phyloP scores from a whole-genome alignment of 2,797 vertebrate genomes.

The Lepus townsendii region DNA sequence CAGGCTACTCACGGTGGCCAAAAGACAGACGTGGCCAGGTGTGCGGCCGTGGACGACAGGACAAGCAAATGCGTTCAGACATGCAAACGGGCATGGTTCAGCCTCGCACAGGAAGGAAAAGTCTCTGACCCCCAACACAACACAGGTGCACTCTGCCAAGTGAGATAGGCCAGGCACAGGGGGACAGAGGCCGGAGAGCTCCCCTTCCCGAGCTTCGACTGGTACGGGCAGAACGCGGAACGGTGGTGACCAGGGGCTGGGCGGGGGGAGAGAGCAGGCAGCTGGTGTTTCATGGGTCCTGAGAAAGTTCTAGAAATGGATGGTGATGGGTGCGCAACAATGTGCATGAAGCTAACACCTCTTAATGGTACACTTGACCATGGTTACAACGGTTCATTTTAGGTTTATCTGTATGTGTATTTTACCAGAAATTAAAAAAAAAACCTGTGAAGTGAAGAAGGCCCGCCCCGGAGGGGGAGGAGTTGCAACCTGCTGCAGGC shows the following conservation, averaged over 20 bases:
- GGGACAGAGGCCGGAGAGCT: neutral
- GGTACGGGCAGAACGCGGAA: neutral
- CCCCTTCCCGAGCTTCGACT: neutral
- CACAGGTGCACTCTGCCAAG: too few relatives aligned
- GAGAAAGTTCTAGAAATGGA: neutral
- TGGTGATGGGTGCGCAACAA: neutral
- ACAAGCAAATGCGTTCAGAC: fast-evolving
- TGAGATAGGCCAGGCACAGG: neutral
- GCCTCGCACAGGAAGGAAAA: neutral
- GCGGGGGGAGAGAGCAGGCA: too few relatives aligned
- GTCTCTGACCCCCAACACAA: neutral
- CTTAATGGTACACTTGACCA: neutral
- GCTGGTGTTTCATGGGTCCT: too few relatives aligned
- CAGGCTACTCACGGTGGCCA: neutral
- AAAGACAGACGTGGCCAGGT: neutral
- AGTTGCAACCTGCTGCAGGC: too few relatives aligned
- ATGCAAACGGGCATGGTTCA: fast-evolving
- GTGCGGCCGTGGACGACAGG: neutral
- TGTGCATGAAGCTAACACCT: fast-evolving
- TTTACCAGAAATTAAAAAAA: neutral
- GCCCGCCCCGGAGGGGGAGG: too few relatives aligned
- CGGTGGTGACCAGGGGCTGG: neutral
- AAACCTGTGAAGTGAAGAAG: too few relatives aligned
- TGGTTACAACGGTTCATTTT: neutral
- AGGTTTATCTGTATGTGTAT: neutral